Evolutionary conservation across 2,888 invertebrate species (phyloP).

Genomic region (Hoplodrina ambigua): DNA sequence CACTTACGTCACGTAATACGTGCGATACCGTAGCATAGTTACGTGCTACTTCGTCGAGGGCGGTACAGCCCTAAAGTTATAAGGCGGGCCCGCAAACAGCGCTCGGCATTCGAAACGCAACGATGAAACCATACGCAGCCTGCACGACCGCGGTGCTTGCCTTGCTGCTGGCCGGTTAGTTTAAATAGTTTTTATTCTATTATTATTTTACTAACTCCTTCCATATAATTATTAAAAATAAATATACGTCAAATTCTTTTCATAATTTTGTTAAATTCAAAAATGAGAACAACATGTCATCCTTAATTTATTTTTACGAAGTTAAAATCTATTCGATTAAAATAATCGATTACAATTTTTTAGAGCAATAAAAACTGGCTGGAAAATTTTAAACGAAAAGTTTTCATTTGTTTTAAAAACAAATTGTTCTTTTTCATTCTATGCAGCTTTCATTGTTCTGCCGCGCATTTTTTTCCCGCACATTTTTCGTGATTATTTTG

Average conservation of each 20-base stretch:
- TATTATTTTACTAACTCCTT: constrained; percentile 19
- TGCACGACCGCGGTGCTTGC: constrained; percentile 76
- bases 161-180: constrained; percentile 82
- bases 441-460: constrained; percentile 6
- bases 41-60: constrained; percentile 69
- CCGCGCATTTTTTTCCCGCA: not conserved
- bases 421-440: not conserved
- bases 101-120: constrained; percentile 79
- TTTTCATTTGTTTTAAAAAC: constrained; percentile 21
- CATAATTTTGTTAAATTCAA: rapidly evolving
- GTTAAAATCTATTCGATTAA: not conserved
- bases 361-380: constrained; percentile 20
- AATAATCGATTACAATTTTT: not conserved
- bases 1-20: constrained; percentile 45
- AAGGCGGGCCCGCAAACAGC: constrained; percentile 73
- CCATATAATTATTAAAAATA: not conserved
- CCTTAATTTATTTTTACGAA: not conserved
- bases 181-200: constrained; percentile 53
- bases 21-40: constrained; percentile 51
- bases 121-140: constrained; percentile 79
- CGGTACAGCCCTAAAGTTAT: constrained; percentile 76
- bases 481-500: not conserved
- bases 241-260: not conserved
- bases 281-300: not conserved
- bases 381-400: not conserved